These are phyloP conservation scores for Seira sanloemensis DNA, from an alignment of 2,888 invertebrate species.

Conservation along the genomic window DNA sequence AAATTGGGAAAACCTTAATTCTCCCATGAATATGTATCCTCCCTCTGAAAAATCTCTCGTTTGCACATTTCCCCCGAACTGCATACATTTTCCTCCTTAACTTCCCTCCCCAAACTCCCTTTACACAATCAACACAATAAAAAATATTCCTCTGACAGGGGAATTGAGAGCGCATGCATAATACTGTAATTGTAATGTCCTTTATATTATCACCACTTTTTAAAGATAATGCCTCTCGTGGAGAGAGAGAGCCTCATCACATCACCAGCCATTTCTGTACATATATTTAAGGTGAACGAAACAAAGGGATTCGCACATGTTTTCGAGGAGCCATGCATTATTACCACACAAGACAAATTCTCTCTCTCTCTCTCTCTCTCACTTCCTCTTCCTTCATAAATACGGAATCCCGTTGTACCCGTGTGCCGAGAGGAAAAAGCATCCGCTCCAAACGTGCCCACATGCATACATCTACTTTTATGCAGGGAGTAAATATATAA, in stretches of 20 bases:
- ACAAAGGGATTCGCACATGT: background rate
- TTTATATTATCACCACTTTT: too few species aligned
- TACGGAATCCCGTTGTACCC: too few species aligned
- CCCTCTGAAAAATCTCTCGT: too few species aligned
- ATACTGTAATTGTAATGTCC: background rate
- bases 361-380: too few species aligned
- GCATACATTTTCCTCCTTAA: background rate
- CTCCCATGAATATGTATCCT: background rate
- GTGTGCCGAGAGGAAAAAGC: too few species aligned
- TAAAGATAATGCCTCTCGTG: background rate
- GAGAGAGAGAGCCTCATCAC: too few species aligned
- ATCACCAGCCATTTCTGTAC: too few species aligned
- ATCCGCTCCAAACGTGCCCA: too few species aligned
- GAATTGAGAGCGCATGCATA: background rate
- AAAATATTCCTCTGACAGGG: background rate
- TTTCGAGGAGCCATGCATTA: background rate
- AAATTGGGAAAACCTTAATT: slow-evolving; percentile 48
- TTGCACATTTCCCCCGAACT: background rate
- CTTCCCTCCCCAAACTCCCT: background rate
- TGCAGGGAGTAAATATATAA: too few species aligned
- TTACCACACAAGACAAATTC: too few species aligned
- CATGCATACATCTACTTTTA: background rate
- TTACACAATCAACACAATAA: background rate
- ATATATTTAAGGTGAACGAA: too few species aligned
- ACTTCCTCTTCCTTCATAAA: too few species aligned